Evolutionary conservation across 2,888 invertebrate species (phyloP).

Genomic region (Acleris cristana): DNA sequence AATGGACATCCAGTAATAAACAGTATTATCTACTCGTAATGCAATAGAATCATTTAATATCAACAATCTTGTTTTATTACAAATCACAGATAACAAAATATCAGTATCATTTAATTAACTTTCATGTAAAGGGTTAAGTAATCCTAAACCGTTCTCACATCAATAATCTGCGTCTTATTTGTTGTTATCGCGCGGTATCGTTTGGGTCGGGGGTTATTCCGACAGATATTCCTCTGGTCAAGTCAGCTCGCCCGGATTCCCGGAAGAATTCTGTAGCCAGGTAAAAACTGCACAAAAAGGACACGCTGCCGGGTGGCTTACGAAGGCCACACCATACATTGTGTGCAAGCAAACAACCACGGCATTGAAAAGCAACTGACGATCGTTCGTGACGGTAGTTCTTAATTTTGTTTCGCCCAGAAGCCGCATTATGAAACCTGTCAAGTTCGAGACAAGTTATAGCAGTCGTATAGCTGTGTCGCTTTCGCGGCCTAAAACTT

Average conservation of each 20-base stretch:
- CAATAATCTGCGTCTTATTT: constrained; percentile 9
- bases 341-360: not conserved
- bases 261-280: constrained; percentile 33
- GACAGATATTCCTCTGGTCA: constrained; percentile 18
- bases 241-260: constrained; percentile 27
- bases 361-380: constrained; percentile 7
- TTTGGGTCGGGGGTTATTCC: constrained; percentile 29
- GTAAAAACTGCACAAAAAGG: constrained; percentile 34
- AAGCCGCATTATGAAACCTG: too few relatives aligned
- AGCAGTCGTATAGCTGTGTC: too few relatives aligned
- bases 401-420: too few relatives aligned
- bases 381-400: not conserved
- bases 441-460: too few relatives aligned
- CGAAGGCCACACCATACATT: not conserved
- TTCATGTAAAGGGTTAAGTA: too few relatives aligned
- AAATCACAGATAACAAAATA: not conserved
- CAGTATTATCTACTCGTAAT: too few relatives aligned
- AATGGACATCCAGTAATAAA: too few relatives aligned
- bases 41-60: too few relatives aligned
- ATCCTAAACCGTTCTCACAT: not conserved
- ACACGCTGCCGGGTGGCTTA: constrained; percentile 1
- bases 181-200: constrained; percentile 18
- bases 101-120: too few relatives aligned
- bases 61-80: too few relatives aligned
- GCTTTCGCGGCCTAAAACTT: too few relatives aligned